phyloP scores from a whole-genome alignment of 2,113 vertebrate genomes.

The Typhlomys cinereus region DNA sequence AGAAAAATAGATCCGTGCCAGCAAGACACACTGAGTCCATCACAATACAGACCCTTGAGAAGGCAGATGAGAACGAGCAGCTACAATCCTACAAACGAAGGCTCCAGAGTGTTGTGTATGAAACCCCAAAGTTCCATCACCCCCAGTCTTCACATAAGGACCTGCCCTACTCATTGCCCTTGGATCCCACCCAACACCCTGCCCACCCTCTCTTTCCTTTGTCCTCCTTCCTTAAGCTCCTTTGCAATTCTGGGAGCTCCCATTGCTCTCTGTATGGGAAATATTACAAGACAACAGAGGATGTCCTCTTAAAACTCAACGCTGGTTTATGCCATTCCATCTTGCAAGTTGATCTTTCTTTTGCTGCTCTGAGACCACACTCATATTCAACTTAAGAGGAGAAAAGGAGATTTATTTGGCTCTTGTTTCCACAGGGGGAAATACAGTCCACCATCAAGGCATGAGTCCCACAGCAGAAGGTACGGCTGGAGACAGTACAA shows the following conservation, averaged over 20 bases:
- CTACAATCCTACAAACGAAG: background rate
- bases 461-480: too few relatives aligned
- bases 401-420: too few relatives aligned
- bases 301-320: background rate
- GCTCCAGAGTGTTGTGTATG: background rate
- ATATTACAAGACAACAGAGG: background rate
- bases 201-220: background rate
- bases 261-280: background rate
- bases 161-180: background rate
- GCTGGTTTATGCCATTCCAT: background rate
- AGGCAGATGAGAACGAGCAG: fast-evolving
- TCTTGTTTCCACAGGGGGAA: too few relatives aligned
- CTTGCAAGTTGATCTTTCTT: too few relatives aligned
- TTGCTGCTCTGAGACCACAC: too few relatives aligned
- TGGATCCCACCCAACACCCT: background rate
- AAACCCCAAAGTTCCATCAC: background rate
- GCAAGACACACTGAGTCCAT: background rate
- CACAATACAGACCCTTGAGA: background rate
- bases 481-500: too few relatives aligned
- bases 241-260: background rate
- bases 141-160: background rate
- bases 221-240: background rate
- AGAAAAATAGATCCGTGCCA: background rate
- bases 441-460: too few relatives aligned
- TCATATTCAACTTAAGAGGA: too few relatives aligned